Percentiles rank a stretch among this genome's conserved stretches.
Conservation (phyloP, 2,888 invertebrate species). For the Caenorhabditis drosophilae region DNA sequence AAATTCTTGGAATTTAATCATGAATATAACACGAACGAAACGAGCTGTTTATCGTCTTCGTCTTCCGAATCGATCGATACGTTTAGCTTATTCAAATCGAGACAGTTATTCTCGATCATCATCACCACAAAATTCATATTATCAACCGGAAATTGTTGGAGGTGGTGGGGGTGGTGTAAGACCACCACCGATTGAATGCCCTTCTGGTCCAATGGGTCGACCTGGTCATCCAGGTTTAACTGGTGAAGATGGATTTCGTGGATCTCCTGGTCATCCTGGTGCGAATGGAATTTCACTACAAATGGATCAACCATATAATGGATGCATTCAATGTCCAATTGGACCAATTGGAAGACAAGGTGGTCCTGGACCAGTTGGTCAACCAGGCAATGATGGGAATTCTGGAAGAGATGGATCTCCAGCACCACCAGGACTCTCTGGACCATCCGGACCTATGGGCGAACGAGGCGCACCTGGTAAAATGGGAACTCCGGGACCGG, state of each 20-base stretch:
- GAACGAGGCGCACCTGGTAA: constrained; percentile 13
- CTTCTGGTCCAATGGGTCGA: constrained; percentile 21
- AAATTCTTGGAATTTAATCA: constrained; percentile 3
- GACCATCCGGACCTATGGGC: constrained; percentile 14
- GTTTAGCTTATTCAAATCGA: background rate
- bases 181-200: constrained; percentile 10
- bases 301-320: constrained; percentile 28
- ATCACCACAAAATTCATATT: background rate
- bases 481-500: constrained; percentile 8
- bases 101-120: background rate
- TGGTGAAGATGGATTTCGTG: constrained; percentile 24
- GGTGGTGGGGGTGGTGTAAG: background rate
- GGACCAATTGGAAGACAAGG: constrained; percentile 22
- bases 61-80: background rate
- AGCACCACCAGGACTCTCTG: constrained; percentile 13
- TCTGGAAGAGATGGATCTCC: constrained; percentile 20
- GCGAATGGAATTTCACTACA: constrained; percentile 18
- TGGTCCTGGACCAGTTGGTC: constrained; percentile 17
- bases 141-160: background rate
- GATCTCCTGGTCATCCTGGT: constrained; percentile 25
- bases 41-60: constrained; percentile 5
- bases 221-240: constrained; percentile 23
- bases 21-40: background rate
- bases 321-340: constrained; percentile 30
- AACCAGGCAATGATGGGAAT: constrained; percentile 7